Evolutionary conservation across 2,888 invertebrate species (phyloP).

Genomic region (Mycalesis mineus): DNA sequence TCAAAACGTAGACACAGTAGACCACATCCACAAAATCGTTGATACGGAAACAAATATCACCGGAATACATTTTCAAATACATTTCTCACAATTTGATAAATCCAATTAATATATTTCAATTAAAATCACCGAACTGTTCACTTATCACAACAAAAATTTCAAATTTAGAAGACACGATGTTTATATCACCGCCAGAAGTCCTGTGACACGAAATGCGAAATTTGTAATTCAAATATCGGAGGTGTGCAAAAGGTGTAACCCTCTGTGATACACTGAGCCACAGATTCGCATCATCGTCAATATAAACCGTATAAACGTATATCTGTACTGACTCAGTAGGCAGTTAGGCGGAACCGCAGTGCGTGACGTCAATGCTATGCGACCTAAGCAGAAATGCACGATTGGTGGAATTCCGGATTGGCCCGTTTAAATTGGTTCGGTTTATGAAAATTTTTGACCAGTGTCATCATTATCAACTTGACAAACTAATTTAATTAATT

Average conservation of each 20-base stretch:
- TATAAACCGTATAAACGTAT: slow-evolving; percentile 44
- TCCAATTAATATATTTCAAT: neutral
- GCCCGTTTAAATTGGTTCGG: slow-evolving; percentile 17
- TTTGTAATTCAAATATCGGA: slow-evolving; percentile 5
- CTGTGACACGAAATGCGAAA: slow-evolving; percentile 9
- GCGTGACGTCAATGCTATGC: slow-evolving; percentile 51
- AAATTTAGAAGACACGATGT: slow-evolving; percentile 7
- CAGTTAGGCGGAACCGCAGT: slow-evolving; percentile 41
- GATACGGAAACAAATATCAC: slow-evolving; percentile 56
- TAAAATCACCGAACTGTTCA: slow-evolving; percentile 5
- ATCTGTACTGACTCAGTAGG: slow-evolving; percentile 44
- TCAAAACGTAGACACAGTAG: slow-evolving; percentile 52
- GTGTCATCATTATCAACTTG: neutral
- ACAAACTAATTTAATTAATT: neutral
- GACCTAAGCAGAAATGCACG: slow-evolving; percentile 38
- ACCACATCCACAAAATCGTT: slow-evolving; percentile 70
- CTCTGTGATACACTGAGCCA: slow-evolving; percentile 42
- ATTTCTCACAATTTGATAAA: slow-evolving; percentile 17
- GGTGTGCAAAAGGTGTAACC: slow-evolving; percentile 17
- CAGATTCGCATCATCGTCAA: slow-evolving; percentile 39
- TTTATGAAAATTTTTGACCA: neutral
- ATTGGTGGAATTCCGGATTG: slow-evolving; percentile 45
- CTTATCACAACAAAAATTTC: slow-evolving; percentile 1
- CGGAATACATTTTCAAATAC: slow-evolving; percentile 50
- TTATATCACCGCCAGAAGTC: neutral